A percentile compares a stretch with the other conserved stretches of the same genome.
These are phyloP conservation scores for Gracilinanus agilis DNA, from an alignment of 2,113 vertebrate genomes.

Conservation along the genomic window DNA sequence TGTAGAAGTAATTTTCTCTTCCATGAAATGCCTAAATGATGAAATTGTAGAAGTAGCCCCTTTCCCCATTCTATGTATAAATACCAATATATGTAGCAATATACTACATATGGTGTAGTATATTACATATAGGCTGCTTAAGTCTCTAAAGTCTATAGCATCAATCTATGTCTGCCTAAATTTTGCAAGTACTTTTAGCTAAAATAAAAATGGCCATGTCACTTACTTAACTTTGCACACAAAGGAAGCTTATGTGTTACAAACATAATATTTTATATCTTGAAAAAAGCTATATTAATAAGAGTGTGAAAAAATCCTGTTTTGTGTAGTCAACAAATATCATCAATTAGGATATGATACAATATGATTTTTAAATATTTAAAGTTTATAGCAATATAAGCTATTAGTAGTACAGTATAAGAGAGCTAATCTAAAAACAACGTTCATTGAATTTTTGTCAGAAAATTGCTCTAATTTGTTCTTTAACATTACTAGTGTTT, in stretches of 20 bases:
- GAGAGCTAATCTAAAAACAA: background rate
- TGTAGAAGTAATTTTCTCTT: background rate
- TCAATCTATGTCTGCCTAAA: background rate
- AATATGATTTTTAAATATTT: background rate
- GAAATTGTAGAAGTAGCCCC: background rate
- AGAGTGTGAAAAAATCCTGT: background rate
- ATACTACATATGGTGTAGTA: background rate
- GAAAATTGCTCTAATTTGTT: background rate
- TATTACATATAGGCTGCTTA: background rate
- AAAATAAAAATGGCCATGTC: background rate
- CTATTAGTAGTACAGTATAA: background rate
- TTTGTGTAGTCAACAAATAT: background rate
- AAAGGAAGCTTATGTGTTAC: background rate
- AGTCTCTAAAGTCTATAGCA: background rate
- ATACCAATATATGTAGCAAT: too few relatives aligned
- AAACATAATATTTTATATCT: background rate
- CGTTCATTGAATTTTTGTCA: background rate
- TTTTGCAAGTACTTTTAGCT: background rate
- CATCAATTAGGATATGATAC: background rate
- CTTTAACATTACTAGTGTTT: background rate
- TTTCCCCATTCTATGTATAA: background rate
- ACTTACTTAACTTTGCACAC: background rate
- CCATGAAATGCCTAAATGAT: background rate
- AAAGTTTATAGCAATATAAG: background rate
- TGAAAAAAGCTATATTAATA: background rate